Conservation (phyloP, 2,797 vertebrate species). For the Thamnophis elegans region DNA sequence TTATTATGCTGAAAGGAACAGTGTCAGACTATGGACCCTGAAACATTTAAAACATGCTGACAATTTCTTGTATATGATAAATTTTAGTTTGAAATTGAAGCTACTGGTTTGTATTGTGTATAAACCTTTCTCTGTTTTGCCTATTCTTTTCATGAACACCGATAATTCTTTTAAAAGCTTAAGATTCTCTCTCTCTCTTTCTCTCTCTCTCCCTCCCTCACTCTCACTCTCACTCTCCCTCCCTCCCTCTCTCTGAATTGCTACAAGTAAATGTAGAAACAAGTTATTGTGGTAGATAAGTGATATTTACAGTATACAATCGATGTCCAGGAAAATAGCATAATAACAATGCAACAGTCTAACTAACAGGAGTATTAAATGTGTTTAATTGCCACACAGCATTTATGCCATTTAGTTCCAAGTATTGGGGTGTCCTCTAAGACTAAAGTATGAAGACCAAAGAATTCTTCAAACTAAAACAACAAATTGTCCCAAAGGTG, state of each 20-base stretch:
- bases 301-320: not conserved
- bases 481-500: not conserved
- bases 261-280: constrained; percentile 36
- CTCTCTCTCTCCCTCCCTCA: too few species aligned
- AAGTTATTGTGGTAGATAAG: not conserved
- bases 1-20: constrained; percentile 60
- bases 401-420: constrained; percentile 26
- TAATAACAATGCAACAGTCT: not conserved
- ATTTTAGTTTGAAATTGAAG: constrained; percentile 53
- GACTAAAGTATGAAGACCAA: not conserved
- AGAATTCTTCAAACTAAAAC: not conserved
- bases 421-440: constrained; percentile 5
- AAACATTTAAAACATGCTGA: constrained; percentile 62
- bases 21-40: constrained; percentile 65
- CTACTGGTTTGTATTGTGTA: constrained; percentile 54
- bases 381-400: constrained; percentile 5
- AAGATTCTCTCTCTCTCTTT: not conserved
- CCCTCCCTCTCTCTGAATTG: constrained; percentile 19
- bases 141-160: constrained; percentile 50
- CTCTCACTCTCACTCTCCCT: too few species aligned
- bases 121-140: constrained; percentile 39
- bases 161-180: constrained; percentile 60
- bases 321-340: not conserved
- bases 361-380: constrained; percentile 12
- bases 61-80: constrained; percentile 63